These are phyloP conservation scores for Latrodectus geometricus DNA, from an alignment of 1,140 invertebrate species.

Conservation along the genomic window DNA sequence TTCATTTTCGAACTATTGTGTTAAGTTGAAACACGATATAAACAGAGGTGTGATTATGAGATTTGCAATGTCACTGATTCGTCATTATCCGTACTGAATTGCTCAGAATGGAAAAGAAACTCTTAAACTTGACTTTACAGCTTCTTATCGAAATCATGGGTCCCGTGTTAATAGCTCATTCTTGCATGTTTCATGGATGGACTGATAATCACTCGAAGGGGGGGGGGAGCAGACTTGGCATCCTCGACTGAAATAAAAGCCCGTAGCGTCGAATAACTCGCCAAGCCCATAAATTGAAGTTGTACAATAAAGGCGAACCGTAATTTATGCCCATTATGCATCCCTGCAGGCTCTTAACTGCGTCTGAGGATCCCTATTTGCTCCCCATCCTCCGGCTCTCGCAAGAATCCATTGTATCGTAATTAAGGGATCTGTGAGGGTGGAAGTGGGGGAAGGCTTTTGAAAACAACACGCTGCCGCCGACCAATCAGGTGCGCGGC, in stretches of 20 bases:
- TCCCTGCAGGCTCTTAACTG: slow-evolving; percentile 21
- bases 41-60: too few species aligned
- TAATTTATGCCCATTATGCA: slow-evolving; percentile 50
- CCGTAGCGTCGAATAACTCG: slow-evolving; percentile 38
- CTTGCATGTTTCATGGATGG: slow-evolving; percentile 3
- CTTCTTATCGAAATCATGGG: background rate
- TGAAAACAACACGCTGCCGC: slow-evolving; percentile 46
- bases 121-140: too few species aligned
- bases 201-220: slow-evolving; percentile 30
- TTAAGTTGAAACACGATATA: too few species aligned
- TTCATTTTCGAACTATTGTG: too few species aligned
- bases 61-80: too few species aligned
- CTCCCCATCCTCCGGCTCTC: slow-evolving; percentile 14
- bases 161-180: slow-evolving; percentile 48
- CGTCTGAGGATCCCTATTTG: slow-evolving; percentile 36
- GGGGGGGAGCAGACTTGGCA: background rate
- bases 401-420: slow-evolving; percentile 51
- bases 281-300: slow-evolving; percentile 40
- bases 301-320: slow-evolving; percentile 33
- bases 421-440: slow-evolving; percentile 32
- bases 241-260: slow-evolving; percentile 40
- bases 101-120: too few species aligned
- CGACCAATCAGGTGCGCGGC: slow-evolving; percentile 40
- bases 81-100: too few species aligned
- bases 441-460: background rate